Evolutionary conservation across 2,113 vertebrate genomes (phyloP), one percentile per base, ranked within the genome.

Genomic region (Morone saxatilis): DNA sequence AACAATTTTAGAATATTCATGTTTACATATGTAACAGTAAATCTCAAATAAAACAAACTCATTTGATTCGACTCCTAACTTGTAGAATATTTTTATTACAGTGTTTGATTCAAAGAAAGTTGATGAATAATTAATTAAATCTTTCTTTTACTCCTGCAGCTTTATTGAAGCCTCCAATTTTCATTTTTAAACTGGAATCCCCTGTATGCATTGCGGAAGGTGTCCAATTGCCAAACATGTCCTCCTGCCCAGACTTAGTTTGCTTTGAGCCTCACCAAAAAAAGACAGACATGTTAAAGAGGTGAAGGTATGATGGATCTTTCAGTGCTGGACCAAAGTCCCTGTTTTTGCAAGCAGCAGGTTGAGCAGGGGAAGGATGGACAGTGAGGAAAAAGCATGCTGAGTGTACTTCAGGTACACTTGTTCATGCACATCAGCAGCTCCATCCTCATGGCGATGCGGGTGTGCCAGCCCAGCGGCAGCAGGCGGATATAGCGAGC

Each of bases 401-500:
- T 4, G 20, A 20, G 69, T 2, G 0, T 13, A n/a, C 63, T 62
- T 96, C 89, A 97, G 92, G 82, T 75, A 25, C 98, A 99, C 93
- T 96, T 99, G 92, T 94, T 96, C 95, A 96, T 95, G 90, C 98
- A 99, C 93, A 99, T 96, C 16, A 99, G 96, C 78, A 99, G 95
- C 94, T 99, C 98, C 96, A 99, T 96, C 82, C 98, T 95, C 76
- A 98, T 88, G 83, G 97, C 98, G n/a, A 99, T 98, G 89, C 98
- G 98, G 31, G 97, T 97, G 43, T 99, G 98, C 98, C 98, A 99
- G 89, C 98, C 98, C 86, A 99, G 95, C 0, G 98, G 98, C 87
- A 99, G 96, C 81, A 99, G 90, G 45, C 97, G 96, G 91, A 99
- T 91, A 93, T 96, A 99, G 40, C 97, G 97, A 0, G 98, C 96